Percentiles rank a stretch among this genome's conserved stretches.
Conservation (phyloP, 2,797 vertebrate genomes). For the Mastacembelus armatus region DNA sequence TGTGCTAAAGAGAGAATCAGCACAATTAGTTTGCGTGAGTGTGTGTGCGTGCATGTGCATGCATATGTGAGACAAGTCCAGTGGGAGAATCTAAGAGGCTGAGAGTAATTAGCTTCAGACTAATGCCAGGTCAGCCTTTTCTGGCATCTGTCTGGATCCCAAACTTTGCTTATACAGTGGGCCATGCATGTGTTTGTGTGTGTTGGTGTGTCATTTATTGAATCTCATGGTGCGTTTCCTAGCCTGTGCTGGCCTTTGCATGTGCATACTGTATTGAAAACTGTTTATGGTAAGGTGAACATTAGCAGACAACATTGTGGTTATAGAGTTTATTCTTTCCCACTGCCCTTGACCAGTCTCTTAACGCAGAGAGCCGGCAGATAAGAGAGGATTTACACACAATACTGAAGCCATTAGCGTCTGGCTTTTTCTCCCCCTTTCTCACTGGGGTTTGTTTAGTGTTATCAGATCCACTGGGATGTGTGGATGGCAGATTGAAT, state of each 20-base stretch:
- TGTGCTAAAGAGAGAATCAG: constrained; percentile 66
- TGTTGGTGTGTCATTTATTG: constrained; percentile 10
- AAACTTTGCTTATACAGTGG: constrained; percentile 12
- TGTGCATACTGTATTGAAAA: constrained; percentile 29
- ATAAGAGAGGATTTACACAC: constrained; percentile 84
- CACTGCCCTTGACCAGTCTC: constrained; percentile 80
- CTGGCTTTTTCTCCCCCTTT: constrained; percentile 61
- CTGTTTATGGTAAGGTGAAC: constrained; percentile 53
- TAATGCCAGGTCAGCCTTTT: constrained; percentile 61
- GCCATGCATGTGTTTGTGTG: constrained; percentile 4
- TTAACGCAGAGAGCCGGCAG: constrained; percentile 77
- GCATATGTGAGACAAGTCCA: constrained; percentile 28
- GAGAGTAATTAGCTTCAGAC: constrained; percentile 67
- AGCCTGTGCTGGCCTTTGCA: neutral
- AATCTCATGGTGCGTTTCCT: constrained; percentile 8
- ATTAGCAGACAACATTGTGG: constrained; percentile 51
- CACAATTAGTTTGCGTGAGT: constrained; percentile 56
- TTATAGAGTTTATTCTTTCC: constrained; percentile 65
- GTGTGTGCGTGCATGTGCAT: constrained; percentile 10
- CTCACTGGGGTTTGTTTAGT: constrained; percentile 76
- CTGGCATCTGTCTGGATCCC: constrained; percentile 38
- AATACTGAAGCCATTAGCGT: constrained; percentile 82
- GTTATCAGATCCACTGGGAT: constrained; percentile 82
- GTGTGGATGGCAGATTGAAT: constrained; percentile 83
- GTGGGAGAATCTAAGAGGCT: constrained; percentile 59